Conservation (phyloP, 2,797 vertebrate genomes). For the Cynopterus sphinx region DNA sequence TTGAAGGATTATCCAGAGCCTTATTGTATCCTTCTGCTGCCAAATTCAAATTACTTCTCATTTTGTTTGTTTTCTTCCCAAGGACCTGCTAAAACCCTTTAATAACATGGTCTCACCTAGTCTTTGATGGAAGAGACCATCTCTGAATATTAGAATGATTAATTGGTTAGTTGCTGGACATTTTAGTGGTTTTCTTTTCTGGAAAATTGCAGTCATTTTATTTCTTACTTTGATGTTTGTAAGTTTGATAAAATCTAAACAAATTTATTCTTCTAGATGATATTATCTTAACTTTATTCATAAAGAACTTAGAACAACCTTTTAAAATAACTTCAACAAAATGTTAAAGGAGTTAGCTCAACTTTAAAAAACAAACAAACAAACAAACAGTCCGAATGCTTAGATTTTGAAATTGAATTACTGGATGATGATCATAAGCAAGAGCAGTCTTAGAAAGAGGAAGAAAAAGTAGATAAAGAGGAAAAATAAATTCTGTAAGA, state of each 20-base stretch:
- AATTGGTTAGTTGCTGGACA: not conserved
- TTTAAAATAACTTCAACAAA: not conserved
- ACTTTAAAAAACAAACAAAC: not conserved
- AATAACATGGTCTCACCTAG: not conserved
- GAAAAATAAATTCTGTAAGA: not conserved
- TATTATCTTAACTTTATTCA: not conserved
- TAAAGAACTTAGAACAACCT: not conserved
- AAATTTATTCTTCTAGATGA: not conserved
- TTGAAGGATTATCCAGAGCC: slow-evolving; percentile 24
- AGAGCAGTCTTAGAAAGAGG: not conserved
- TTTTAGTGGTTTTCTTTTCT: slow-evolving; percentile 1
- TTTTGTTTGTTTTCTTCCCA: slow-evolving; percentile 34
- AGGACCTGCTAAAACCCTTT: not conserved
- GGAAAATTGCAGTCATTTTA: slow-evolving; percentile 24
- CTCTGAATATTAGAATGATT: not conserved
- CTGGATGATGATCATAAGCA: not conserved
- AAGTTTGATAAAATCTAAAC: slow-evolving; percentile 24
- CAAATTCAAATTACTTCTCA: slow-evolving; percentile 27
- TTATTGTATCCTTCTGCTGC: not conserved
- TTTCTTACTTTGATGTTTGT: slow-evolving; percentile 8
- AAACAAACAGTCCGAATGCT: not conserved
- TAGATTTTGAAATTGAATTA: slow-evolving; percentile 2
- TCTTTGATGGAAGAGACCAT: not conserved
- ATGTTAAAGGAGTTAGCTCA: not conserved
- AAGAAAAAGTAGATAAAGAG: not conserved